phyloP scores from a whole-genome alignment of 2,888 invertebrate species.

The Microplitis manilae region DNA sequence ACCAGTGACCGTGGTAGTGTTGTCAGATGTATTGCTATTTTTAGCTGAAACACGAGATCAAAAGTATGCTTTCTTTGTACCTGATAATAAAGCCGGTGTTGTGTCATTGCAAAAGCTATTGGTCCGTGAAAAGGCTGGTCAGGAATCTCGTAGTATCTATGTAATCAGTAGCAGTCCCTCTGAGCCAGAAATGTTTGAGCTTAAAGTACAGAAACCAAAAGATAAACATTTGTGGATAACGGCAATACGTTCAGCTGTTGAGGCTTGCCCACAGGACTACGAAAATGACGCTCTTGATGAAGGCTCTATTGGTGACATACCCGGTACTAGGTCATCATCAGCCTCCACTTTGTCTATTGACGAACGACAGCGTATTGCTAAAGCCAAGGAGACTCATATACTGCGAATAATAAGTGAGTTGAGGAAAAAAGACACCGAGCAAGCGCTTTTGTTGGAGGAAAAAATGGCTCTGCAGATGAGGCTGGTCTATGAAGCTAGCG shows the following conservation, averaged over 20 bases:
- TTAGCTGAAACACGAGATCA: constrained; percentile 89
- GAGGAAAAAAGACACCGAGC: constrained; percentile 89
- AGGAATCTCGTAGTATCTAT: constrained; percentile 90
- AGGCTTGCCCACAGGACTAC: constrained; percentile 87
- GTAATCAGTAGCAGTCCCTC: constrained; percentile 92
- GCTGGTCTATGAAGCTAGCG: constrained; percentile 79
- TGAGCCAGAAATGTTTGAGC: constrained; percentile 97
- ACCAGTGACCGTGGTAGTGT: constrained; percentile 88
- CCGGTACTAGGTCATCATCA: constrained; percentile 63
- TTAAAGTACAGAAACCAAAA: constrained; percentile 88
- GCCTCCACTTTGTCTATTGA: constrained; percentile 75
- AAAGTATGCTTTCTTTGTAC: constrained; percentile 93
- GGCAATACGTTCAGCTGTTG: constrained; percentile 88
- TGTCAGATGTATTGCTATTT: constrained; percentile 94
- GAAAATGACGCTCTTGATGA: constrained; percentile 76
- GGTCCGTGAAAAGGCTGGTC: constrained; percentile 94
- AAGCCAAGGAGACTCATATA: constrained; percentile 85
- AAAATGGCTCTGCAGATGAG: constrained; percentile 89
- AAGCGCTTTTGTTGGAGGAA: constrained; percentile 88
- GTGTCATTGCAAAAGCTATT: constrained; percentile 92
- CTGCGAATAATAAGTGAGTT: constrained; percentile 89
- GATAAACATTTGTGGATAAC: constrained; percentile 94
- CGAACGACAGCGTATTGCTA: constrained; percentile 83
- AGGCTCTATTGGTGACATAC: constrained; percentile 52
- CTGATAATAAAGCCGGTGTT: constrained; percentile 96